Percentiles rank a stretch among this genome's conserved stretches.
phyloP scores from a whole-genome alignment of 2,113 vertebrate genomes.

The Otis tarda region DNA sequence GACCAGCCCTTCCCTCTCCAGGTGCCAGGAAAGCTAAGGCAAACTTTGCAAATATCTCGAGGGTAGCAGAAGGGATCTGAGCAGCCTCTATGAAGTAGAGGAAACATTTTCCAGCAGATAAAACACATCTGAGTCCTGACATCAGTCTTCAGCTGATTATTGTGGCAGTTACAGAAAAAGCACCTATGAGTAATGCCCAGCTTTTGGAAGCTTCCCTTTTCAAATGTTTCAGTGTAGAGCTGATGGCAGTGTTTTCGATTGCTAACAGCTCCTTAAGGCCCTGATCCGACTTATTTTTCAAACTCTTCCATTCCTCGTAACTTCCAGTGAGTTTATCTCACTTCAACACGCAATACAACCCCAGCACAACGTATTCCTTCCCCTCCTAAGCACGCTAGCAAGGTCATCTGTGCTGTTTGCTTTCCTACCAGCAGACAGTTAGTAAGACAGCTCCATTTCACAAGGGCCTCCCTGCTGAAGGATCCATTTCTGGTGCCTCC shows the following conservation, averaged over 20 bases:
- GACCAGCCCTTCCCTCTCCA: background rate
- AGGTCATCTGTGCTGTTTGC: background rate
- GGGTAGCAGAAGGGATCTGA: background rate
- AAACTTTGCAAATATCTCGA: background rate
- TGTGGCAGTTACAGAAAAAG: background rate
- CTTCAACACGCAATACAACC: background rate
- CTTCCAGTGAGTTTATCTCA: background rate
- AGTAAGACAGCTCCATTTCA: background rate
- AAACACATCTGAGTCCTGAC: background rate
- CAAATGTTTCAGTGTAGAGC: background rate
- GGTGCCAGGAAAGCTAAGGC: background rate
- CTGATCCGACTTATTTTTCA: background rate
- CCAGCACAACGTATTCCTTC: background rate
- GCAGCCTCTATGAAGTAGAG: background rate
- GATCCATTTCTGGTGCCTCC: background rate
- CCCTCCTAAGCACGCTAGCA: background rate
- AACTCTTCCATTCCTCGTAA: background rate
- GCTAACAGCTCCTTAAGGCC: background rate
- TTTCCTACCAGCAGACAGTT: background rate
- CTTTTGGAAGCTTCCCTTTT: background rate
- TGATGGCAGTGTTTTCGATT: background rate
- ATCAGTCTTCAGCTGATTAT: background rate
- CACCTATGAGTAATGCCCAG: background rate
- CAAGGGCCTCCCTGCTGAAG: background rate
- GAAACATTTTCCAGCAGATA: background rate